phyloP scores from a whole-genome alignment of 1,140 invertebrate species.

The Platorchestia sp. region DNA sequence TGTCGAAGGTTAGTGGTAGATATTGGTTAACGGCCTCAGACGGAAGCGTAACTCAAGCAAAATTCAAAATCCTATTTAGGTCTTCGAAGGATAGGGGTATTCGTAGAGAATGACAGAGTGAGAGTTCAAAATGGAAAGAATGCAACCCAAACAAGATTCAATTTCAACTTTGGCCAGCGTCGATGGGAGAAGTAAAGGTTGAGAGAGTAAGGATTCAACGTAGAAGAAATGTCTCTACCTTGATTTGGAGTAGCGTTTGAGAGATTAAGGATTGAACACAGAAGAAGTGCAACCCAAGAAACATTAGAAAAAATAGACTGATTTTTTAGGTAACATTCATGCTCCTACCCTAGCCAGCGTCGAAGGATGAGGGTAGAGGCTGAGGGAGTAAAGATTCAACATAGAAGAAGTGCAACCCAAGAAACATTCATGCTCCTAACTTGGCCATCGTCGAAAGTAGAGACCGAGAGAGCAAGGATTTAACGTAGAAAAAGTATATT shows the following conservation, averaged over 20 bases:
- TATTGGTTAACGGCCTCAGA: too few species aligned
- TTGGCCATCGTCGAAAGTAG: constrained; percentile 77
- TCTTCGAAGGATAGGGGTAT: too few species aligned
- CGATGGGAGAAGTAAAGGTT: neutral
- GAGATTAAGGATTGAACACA: neutral
- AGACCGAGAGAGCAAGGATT: constrained; percentile 83
- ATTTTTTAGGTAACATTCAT: too few species aligned
- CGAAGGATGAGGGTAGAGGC: neutral
- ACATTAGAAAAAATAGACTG: too few species aligned
- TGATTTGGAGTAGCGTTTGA: neutral
- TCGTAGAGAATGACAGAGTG: too few species aligned
- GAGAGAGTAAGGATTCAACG: neutral
- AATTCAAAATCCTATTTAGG: too few species aligned
- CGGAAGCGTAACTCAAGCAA: too few species aligned
- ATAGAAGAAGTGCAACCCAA: neutral
- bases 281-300: neutral
- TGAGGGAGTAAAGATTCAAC: neutral
- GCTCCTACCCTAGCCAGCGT: neutral
- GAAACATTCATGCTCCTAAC: constrained; percentile 15
- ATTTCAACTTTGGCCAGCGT: too few species aligned
- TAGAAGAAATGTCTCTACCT: neutral
- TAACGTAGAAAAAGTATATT: constrained; percentile 73
- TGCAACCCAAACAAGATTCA: too few species aligned
- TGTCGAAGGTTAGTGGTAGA: too few species aligned
- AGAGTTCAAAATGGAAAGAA: too few species aligned